Base-by-base conservation (phyloP, 2,797 vertebrate genomes). In the Liasis olivaceus region DNA sequence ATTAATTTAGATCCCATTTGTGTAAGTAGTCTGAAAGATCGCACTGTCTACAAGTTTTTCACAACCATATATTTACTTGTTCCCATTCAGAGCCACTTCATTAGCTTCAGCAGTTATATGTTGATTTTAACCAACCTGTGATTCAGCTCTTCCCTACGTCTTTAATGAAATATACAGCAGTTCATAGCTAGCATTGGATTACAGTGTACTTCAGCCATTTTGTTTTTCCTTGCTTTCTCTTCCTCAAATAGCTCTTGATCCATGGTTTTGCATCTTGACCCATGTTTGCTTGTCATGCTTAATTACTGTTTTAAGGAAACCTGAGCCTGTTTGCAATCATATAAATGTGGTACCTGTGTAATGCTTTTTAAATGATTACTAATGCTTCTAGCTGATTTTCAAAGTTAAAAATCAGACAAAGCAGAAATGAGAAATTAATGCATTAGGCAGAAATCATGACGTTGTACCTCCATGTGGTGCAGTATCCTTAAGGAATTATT, bases 211-310 rank as follows among this genome's bases (percentile, higher is more conserved):
- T 0, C 0, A 17, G 85, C 20, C 0, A 0, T 6, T 95, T 58
- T 95, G 28, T 66, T 69, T 0, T 2, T 11, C 17, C 90, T 93
- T 93, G 14, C 92, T 96, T 94, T 89, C 59, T 91, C 5, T 3
- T 13, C n/a, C 88, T 95, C 54, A 89, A 64, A 42, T 91, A 31
- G 13, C 62, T 14, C 89, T 85, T 85, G 31, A 54, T 54, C 64
- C 60, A 64, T 59, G 4, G 64, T 81, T 95, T 64, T 42, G 91
- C n/a, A 63, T 93, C 63, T 91, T 28, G 64, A 51, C 56, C 95
- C 93, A 89, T 94, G 93, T 22, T 62, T 63, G 89, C 2, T 28
- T 93, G 87, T 64, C 42, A 90, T 93, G 91, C 94, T 92, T 91
- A 95, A 87, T 4, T 77, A 28, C 28, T 62, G 54, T 93, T 93